A percentile compares a stretch with the other conserved stretches of the same genome.
Conservation (phyloP, 2,113 vertebrate genomes). For the Polypterus senegalus region DNA sequence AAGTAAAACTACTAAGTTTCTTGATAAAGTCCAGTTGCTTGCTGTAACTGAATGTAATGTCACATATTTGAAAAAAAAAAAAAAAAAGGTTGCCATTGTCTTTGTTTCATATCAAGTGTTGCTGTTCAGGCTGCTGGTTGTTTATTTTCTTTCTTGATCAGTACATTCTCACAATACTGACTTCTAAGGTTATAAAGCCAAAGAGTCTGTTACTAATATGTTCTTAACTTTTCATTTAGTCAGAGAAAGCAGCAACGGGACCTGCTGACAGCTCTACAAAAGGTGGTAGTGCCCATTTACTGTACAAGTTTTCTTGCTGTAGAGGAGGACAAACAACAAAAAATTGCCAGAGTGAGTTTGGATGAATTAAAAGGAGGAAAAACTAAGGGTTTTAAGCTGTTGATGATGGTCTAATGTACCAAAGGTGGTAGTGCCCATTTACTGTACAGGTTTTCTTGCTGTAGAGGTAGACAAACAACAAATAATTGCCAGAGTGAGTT, state of each 20-base stretch:
- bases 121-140: too few relatives aligned
- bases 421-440: constrained; percentile 95
- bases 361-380: not conserved
- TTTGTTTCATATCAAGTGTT: too few relatives aligned
- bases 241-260: constrained; percentile 92
- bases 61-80: too few relatives aligned
- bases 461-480: constrained; percentile 97
- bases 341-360: constrained; percentile 73
- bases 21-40: too few relatives aligned
- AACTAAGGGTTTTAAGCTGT: too few relatives aligned
- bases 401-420: constrained; percentile 40
- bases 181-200: not conserved
- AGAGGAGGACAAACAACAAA: constrained; percentile 96
- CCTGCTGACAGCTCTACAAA: constrained; percentile 86
- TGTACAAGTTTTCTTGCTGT: constrained; percentile 93
- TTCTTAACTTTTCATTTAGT: constrained; percentile 37
- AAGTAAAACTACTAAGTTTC: constrained; percentile 11
- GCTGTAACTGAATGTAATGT: too few relatives aligned
- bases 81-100: too few relatives aligned
- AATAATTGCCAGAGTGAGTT: constrained; percentile 79
- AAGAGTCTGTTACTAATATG: not conserved
- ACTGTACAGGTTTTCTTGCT: constrained; percentile 91
- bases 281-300: constrained; percentile 95
- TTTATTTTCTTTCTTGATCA: not conserved
- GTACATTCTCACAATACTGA: not conserved